phyloP scores from a whole-genome alignment of 2,888 invertebrate genomes.

The Mythimna albipuncta region DNA sequence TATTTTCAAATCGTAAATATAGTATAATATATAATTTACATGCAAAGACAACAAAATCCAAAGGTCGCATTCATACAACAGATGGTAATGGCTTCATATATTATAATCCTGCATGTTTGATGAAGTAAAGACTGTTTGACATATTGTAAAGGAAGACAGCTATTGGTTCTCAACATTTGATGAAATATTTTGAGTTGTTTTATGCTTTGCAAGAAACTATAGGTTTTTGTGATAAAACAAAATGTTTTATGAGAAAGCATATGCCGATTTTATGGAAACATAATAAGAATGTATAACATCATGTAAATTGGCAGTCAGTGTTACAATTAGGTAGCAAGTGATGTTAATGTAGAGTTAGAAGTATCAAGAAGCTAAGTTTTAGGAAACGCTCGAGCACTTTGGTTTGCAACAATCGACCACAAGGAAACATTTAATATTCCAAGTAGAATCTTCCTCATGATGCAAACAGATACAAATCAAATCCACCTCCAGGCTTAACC shows the following conservation, averaged over 20 bases:
- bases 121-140: constrained; percentile 51
- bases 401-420: background rate
- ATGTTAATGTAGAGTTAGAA: background rate
- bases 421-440: background rate
- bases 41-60: constrained; percentile 40
- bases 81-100: constrained; percentile 57
- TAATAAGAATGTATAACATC: background rate
- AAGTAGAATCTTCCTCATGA: constrained; percentile 11
- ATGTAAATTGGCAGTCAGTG: background rate
- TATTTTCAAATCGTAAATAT: constrained; percentile 50
- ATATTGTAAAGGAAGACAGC: constrained; percentile 35
- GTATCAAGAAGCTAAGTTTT: background rate
- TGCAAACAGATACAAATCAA: constrained; percentile 28
- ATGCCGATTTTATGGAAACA: too few relatives aligned
- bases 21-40: constrained; percentile 42
- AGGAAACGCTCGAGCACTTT: background rate
- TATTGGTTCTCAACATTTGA: constrained; percentile 43
- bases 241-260: background rate
- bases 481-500: constrained; percentile 24
- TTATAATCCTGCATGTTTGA: constrained; percentile 48
- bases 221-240: too few relatives aligned
- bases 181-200: background rate
- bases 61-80: constrained; percentile 37
- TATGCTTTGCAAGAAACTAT: background rate
- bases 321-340: background rate